Evolutionary conservation across 1,140 invertebrate genomes (phyloP).

Genomic region (Apis laboriosa): DNA sequence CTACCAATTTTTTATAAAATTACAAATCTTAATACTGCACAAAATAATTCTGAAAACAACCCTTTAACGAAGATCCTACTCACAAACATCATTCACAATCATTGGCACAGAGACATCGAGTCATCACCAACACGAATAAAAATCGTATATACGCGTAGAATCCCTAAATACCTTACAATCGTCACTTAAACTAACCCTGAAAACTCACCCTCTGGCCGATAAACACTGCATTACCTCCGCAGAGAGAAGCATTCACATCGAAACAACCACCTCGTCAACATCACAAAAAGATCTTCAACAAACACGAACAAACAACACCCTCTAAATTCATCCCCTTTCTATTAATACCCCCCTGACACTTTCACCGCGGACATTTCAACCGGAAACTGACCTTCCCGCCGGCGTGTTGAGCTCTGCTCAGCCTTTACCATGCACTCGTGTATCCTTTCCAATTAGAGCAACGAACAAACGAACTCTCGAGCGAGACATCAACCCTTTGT

Average conservation of each 20-base stretch:
- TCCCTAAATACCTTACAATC: neutral
- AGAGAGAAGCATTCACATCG: neutral
- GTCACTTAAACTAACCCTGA: neutral
- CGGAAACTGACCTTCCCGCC: slow-evolving; percentile 14
- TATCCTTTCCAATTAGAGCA: neutral
- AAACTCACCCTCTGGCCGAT: neutral
- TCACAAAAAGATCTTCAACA: neutral
- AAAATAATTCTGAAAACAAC: neutral
- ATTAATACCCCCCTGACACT: neutral
- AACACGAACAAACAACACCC: too few relatives aligned
- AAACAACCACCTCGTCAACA: neutral
- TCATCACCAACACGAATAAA: neutral
- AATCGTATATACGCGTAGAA: neutral
- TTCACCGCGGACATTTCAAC: neutral
- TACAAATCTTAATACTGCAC: too few relatives aligned
- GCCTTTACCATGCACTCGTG: neutral
- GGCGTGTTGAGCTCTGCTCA: neutral
- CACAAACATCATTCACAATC: too few relatives aligned
- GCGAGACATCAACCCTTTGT: neutral
- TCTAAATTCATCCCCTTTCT: too few relatives aligned
- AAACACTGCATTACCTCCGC: neutral
- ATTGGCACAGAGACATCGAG: too few relatives aligned
- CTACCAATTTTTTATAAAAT: too few relatives aligned
- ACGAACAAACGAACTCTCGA: neutral
- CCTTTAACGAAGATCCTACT: neutral